Base-by-base conservation (phyloP, 2,888 invertebrate genomes). In the Lasioglossum marginatum region DNA sequence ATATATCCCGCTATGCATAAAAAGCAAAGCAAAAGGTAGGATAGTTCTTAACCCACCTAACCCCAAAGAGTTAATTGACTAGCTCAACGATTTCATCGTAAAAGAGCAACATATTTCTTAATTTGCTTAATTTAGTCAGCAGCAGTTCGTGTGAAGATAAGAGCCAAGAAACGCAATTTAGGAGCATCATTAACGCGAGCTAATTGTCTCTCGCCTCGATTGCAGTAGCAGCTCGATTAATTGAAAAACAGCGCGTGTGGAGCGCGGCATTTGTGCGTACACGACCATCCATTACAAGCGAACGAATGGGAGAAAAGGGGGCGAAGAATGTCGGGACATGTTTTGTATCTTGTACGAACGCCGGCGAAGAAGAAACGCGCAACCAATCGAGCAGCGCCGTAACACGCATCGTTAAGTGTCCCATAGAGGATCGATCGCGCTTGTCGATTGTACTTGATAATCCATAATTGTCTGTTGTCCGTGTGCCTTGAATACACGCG, bases 341-440 rank as follows among this genome's bases (percentile, higher is more conserved):
- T 63, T 40, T n/a, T 40, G 37, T 40, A 14, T 40, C 14, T n/a
- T 14, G 73, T 19, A 48, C 45, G 48, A 27, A 34, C 73, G 23
- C 48, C 48, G 34, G 48, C 45, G n/a, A 70, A 70, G 37, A 37
- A 70, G 70, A 60, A 68, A 71, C 70, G 76, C 70, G 75, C 43
- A 45, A 87, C 83, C 81, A 80, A 86, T 83, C 80, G 84, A 84
- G 77, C 83, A 79, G 77, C 23, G 68, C 34, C 23, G 34, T 10
- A 82, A 78, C 77, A 83, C 84, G 87, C 57, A 52, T 79, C 75
- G 48, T 68, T 37, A 75, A 16, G 52, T 66, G 14, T 34, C 37
- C 12, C 23, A n/a, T 40, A 70, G 40, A 70, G 70, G 4, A 70
- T 82, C 77, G 75, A 85, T 37, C 70, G 70, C 14, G 70, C 40